A percentile compares a stretch with the other conserved stretches of the same genome.
Conservation (phyloP, 2,888 invertebrate genomes). For the Apamea anceps region DNA sequence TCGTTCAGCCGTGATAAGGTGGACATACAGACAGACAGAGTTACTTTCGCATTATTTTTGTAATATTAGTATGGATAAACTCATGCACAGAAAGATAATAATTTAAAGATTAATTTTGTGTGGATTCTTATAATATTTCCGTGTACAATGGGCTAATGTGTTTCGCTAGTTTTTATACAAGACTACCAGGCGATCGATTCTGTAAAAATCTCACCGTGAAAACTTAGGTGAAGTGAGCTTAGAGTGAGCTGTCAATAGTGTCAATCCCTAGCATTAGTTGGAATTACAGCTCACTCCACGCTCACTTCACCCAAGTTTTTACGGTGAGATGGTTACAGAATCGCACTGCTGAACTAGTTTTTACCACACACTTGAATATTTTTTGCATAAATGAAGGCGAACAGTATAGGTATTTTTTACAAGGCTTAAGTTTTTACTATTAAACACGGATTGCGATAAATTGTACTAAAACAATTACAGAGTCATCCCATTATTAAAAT, state of each 20-base stretch:
- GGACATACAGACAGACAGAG: not conserved
- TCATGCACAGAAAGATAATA: not conserved
- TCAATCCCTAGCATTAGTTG: too few relatives aligned
- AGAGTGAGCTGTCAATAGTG: too few relatives aligned
- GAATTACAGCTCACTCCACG: too few relatives aligned
- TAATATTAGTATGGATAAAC: not conserved
- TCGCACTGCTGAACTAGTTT: too few relatives aligned
- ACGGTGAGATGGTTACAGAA: too few relatives aligned
- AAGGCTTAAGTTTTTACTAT: not conserved
- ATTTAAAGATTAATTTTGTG: too few relatives aligned
- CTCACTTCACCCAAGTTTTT: too few relatives aligned
- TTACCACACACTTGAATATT: not conserved
- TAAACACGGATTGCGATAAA: not conserved
- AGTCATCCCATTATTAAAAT: not conserved
- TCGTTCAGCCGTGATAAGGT: not conserved
- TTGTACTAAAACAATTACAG: not conserved
- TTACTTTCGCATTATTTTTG: slow-evolving; percentile 2
- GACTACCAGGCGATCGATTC: too few relatives aligned
- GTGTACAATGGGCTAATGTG: not conserved
- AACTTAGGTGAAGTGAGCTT: too few relatives aligned
- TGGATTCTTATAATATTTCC: not conserved
- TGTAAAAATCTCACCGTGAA: too few relatives aligned
- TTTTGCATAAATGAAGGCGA: slow-evolving; percentile 26
- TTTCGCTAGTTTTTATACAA: slow-evolving; percentile 29
- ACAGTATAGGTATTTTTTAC: not conserved